phyloP scores from a whole-genome alignment of 2,797 vertebrate genomes.

The Perodicticus potto region DNA sequence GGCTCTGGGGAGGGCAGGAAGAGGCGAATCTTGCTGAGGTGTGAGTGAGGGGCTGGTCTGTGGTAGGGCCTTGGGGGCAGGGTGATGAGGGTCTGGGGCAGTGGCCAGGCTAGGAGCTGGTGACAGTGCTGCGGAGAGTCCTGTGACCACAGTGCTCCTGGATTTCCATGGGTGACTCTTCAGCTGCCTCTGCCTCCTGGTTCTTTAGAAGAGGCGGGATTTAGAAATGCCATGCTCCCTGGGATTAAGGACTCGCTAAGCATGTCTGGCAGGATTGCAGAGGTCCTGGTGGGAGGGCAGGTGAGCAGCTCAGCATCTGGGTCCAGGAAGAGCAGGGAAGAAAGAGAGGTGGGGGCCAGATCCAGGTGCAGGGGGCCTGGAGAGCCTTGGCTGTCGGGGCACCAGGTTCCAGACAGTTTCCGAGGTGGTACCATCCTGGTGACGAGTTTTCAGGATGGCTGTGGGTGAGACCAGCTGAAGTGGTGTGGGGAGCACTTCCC shows the following conservation, averaged over 20 bases:
- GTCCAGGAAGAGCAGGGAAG: neutral
- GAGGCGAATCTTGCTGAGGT: accelerated
- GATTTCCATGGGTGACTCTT: neutral
- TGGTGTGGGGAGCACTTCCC: neutral
- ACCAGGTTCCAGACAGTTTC: neutral
- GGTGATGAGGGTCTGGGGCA: neutral
- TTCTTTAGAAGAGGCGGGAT: neutral
- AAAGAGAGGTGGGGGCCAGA: neutral
- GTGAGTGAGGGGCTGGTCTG: neutral
- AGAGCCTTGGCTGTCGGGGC: accelerated
- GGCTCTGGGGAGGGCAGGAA: neutral
- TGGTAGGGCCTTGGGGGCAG: neutral
- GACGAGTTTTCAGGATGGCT: neutral
- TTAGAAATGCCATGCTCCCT: too few species aligned
- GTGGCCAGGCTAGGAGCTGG: accelerated
- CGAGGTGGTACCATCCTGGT: neutral
- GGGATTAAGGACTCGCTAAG: neutral
- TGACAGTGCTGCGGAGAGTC: accelerated
- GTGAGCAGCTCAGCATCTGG: neutral
- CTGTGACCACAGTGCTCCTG: neutral
- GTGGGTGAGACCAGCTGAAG: neutral
- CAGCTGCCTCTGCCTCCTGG: neutral
- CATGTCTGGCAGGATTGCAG: neutral
- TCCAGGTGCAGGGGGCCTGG: accelerated
- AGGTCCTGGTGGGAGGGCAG: neutral